Conservation (phyloP, 2,797 vertebrate genomes). For the Sebastes taczanowskii region DNA sequence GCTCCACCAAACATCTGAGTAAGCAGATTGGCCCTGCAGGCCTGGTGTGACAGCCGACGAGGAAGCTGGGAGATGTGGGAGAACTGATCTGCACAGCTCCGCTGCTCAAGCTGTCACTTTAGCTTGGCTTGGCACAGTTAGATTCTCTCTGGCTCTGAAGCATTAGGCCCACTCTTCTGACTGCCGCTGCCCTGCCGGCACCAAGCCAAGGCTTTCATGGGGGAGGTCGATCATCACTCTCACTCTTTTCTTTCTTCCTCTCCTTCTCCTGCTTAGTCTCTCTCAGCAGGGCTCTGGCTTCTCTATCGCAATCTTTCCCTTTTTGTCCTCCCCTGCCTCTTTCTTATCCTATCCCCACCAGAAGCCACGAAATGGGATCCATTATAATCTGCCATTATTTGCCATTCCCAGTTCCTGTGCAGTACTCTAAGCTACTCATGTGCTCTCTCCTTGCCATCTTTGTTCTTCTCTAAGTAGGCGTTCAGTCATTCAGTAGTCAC, state of each 20-base stretch:
- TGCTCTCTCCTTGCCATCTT: slow-evolving; percentile 51
- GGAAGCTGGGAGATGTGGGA: slow-evolving; percentile 72
- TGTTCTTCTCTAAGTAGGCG: slow-evolving; percentile 43
- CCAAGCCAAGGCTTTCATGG: slow-evolving; percentile 66
- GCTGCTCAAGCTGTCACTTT: slow-evolving; percentile 78
- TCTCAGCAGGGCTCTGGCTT: slow-evolving; percentile 53
- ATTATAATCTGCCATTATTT: slow-evolving; percentile 77
- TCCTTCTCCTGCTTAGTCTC: slow-evolving; percentile 42
- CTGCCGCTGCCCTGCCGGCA: slow-evolving; percentile 66
- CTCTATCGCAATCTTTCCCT: slow-evolving; percentile 49
- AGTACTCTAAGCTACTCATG: slow-evolving; percentile 51
- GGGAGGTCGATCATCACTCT: slow-evolving; percentile 64
- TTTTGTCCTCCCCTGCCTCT: slow-evolving; percentile 48
- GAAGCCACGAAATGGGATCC: slow-evolving; percentile 55
- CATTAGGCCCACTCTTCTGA: slow-evolving; percentile 67
- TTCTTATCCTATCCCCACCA: slow-evolving; percentile 58
- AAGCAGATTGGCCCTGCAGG: slow-evolving; percentile 79
- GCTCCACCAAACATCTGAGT: slow-evolving; percentile 79
- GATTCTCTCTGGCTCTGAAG: slow-evolving; percentile 66
- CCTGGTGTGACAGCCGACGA: slow-evolving; percentile 69
- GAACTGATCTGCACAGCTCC: slow-evolving; percentile 66
- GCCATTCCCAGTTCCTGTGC: slow-evolving; percentile 51
- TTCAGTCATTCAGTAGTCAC: slow-evolving; percentile 38
- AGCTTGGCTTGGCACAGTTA: slow-evolving; percentile 72
- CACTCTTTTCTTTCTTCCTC: slow-evolving; percentile 51